Evolutionary conservation across 2,888 invertebrate genomes (phyloP).

Genomic region (Lasioglossum pauxillum): DNA sequence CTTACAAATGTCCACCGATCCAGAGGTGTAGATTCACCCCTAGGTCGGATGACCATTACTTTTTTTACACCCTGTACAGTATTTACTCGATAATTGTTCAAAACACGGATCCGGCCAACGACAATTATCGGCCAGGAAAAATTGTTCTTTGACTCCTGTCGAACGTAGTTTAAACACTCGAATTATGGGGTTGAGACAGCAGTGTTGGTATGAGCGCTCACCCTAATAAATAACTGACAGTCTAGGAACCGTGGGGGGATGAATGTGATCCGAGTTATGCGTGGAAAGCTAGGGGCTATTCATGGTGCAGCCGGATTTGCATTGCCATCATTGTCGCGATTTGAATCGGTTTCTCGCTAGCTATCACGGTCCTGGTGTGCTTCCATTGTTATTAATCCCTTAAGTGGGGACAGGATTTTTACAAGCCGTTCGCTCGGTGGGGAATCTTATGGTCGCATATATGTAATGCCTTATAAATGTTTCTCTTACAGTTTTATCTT

Average conservation of each 20-base stretch:
- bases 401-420: slow-evolving; percentile 45
- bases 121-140: too few species aligned
- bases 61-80: too few species aligned
- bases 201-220: slow-evolving; percentile 27
- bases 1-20: too few species aligned
- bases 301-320: slow-evolving; percentile 66
- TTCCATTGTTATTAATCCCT: slow-evolving; percentile 70
- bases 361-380: slow-evolving; percentile 41
- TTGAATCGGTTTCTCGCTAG: slow-evolving; percentile 60
- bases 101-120: too few species aligned
- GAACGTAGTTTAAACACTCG: slow-evolving; percentile 58
- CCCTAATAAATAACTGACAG: slow-evolving; percentile 72
- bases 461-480: background rate
- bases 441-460: background rate
- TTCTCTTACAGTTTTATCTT: background rate
- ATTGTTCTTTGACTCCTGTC: too few species aligned
- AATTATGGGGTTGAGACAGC: slow-evolving; percentile 68
- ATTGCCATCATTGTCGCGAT: slow-evolving; percentile 73
- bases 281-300: slow-evolving; percentile 65
- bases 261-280: slow-evolving; percentile 59
- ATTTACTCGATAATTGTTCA: background rate
- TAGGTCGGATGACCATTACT: too few species aligned
- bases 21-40: too few species aligned
- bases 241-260: slow-evolving; percentile 43
- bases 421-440: background rate